A percentile compares a stretch with the other conserved stretches of the same genome.
These are phyloP conservation scores for Puntigrus tetrazona DNA, from an alignment of 2,113 vertebrate species.

Conservation along the genomic window DNA sequence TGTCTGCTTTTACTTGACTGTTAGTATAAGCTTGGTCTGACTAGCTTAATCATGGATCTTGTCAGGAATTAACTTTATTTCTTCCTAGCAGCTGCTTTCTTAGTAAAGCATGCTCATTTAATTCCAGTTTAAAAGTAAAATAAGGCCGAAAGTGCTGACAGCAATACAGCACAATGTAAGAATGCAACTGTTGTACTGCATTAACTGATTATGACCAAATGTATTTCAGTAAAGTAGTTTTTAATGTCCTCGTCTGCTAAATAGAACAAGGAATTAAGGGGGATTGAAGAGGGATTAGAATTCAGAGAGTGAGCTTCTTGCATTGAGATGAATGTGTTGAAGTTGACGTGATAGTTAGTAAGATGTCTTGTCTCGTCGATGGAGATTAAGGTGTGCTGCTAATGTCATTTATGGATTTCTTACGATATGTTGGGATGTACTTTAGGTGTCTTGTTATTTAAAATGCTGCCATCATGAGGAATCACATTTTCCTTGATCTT, in stretches of 20 bases:
- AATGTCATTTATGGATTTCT: conserved; percentile 18
- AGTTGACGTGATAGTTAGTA: not conserved
- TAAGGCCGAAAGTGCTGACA: conserved; percentile 3
- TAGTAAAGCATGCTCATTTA: not conserved
- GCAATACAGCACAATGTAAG: not conserved
- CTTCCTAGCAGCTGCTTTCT: not conserved
- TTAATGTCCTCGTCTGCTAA: conserved; percentile 14
- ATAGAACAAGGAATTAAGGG: conserved; percentile 6
- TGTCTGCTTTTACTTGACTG: not conserved
- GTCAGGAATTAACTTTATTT: conserved; percentile 1
- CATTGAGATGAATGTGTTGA: conserved; percentile 13
- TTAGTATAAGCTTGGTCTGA: not conserved
- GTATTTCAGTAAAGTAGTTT: not conserved
- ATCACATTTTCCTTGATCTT: conserved; percentile 17
- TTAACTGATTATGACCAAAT: conserved; percentile 10
- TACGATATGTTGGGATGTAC: not conserved
- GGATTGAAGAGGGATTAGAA: conserved; percentile 18
- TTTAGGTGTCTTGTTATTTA: conserved; percentile 8
- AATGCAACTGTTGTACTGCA: not conserved
- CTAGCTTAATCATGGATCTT: conserved; percentile 5
- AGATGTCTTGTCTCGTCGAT: not conserved
- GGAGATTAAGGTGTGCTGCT: conserved; percentile 6
- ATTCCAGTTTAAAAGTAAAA: not conserved
- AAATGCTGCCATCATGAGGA: not conserved
- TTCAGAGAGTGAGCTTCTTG: not conserved